These are phyloP conservation scores for Megastigmus dorsalis DNA, from an alignment of 2,888 invertebrate species.

Conservation along the genomic window DNA sequence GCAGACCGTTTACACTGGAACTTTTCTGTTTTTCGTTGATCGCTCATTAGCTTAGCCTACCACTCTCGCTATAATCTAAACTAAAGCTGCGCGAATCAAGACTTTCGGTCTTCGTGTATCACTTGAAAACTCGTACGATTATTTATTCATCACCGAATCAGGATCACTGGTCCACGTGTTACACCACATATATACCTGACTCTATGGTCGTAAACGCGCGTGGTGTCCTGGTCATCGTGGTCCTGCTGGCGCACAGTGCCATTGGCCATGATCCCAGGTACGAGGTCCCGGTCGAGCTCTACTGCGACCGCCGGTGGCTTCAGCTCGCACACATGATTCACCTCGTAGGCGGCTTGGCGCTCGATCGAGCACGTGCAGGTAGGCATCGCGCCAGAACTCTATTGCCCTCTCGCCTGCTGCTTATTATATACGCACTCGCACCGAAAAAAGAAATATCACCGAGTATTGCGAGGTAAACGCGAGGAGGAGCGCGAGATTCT, in stretches of 20 bases:
- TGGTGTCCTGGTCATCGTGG: not conserved
- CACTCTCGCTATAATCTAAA: too few species aligned
- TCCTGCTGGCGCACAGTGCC: not conserved
- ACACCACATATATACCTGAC: slow-evolving; percentile 56
- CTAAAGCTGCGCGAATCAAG: too few species aligned
- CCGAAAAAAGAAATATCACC: too few species aligned
- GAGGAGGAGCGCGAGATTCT: too few species aligned
- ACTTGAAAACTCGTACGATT: too few species aligned
- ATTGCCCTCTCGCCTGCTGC: not conserved
- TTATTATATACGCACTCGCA: too few species aligned
- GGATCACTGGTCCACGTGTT: not conserved
- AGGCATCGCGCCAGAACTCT: slow-evolving; percentile 60
- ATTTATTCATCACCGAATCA: too few species aligned
- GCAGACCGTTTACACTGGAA: too few species aligned
- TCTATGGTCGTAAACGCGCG: slow-evolving; percentile 24
- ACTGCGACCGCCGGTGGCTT: slow-evolving; percentile 57
- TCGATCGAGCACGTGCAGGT: slow-evolving; percentile 64
- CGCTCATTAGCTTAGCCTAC: not conserved
- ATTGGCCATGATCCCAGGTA: not conserved
- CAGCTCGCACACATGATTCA: slow-evolving; percentile 59
- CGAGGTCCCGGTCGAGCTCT: slow-evolving; percentile 16
- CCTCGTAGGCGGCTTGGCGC: slow-evolving; percentile 54
- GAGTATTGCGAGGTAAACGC: too few species aligned
- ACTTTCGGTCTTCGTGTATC: not conserved
- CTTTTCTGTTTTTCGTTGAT: too few species aligned